Base-by-base conservation (phyloP, 2,797 vertebrate species). In the Cryptoblepharus egeriae region DNA sequence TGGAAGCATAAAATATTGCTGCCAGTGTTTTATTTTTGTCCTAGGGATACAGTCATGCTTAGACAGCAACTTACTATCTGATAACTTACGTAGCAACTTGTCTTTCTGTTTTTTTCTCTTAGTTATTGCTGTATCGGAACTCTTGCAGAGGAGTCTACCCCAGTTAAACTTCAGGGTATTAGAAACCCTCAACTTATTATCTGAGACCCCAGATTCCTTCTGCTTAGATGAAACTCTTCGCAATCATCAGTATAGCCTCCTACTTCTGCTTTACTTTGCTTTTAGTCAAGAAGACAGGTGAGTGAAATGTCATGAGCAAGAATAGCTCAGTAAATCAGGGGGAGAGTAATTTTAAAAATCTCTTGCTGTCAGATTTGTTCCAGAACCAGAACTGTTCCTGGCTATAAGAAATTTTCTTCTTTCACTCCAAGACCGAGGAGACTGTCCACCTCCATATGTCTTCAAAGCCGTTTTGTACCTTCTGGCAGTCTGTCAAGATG, bases 391-490 rank as follows among this genome's bases (percentile, higher is more conserved):
- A 1, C 94, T 98, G 83, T 98, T 97, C 91, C 94, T 95, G 92
- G 95, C 97, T 24, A 80, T 98, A 74, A 90, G 96, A 88, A 92
- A 91, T 90, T 92, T 97, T 89, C 90, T 99, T 84, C 91, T 94
- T 1, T 97, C 96, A 20, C 92, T 97, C 52, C 96, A 97, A 87
- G 95, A 96, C 79, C 95, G 93, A 79, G 96, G 95, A 49, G 93
- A 95, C 87, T 85, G 80, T 60, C 90, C 89, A 5, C 96, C 97
- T 74, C 84, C 87, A 39, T 90, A 78, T 2, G 91, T 97, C 88
- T 94, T 98, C 91, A 97, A 94, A 93, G 97, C 97, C 83, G 95
- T 95, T 83, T 85, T 99, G 92, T 98, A 97, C 90, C 96, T 99
- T 85, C 94, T 99, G 92, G 95, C 97, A n/a, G 37, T 94, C 80